phyloP scores from a whole-genome alignment of 2,797 vertebrate species.

The Pseudomugil tenellus region DNA sequence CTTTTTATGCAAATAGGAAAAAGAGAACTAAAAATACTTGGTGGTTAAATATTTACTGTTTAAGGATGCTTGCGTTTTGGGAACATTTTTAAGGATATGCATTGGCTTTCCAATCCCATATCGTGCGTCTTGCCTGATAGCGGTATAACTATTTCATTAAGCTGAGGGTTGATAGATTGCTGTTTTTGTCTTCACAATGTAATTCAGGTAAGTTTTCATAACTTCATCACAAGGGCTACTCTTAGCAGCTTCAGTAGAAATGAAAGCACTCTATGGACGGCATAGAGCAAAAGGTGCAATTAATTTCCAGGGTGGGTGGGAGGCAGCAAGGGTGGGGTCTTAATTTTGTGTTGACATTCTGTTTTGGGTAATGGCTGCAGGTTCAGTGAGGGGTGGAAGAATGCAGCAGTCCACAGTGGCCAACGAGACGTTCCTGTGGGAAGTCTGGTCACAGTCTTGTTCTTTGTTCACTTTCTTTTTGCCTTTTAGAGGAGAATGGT shows the following conservation, averaged over 20 bases:
- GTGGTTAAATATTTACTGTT: constrained; percentile 77
- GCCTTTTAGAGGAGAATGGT: constrained; percentile 26
- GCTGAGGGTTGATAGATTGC: constrained; percentile 62
- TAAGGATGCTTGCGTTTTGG: constrained; percentile 67
- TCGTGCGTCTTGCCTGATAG: constrained; percentile 73
- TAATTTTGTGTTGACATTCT: constrained; percentile 50
- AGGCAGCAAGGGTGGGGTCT: background rate
- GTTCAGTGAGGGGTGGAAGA: constrained; percentile 56
- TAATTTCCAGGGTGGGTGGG: constrained; percentile 23
- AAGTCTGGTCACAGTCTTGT: constrained; percentile 27
- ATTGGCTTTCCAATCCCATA: constrained; percentile 74
- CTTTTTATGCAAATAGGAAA: constrained; percentile 84
- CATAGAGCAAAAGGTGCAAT: constrained; percentile 71
- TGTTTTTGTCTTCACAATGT: constrained; percentile 75
- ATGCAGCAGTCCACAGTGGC: constrained; percentile 50
- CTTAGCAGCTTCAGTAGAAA: constrained; percentile 68
- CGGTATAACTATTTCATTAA: constrained; percentile 69
- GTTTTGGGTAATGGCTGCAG: constrained; percentile 40
- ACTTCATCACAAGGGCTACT: constrained; percentile 87
- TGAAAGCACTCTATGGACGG: constrained; percentile 60
- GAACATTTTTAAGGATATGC: constrained; percentile 54
- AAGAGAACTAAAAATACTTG: constrained; percentile 62
- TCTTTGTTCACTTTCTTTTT: constrained; percentile 37
- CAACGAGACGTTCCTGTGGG: constrained; percentile 35
- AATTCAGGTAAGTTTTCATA: constrained; percentile 85